These are phyloP conservation scores for Triplophysa tibetana DNA, from an alignment of 2,113 vertebrate species.

Conservation along the genomic window DNA sequence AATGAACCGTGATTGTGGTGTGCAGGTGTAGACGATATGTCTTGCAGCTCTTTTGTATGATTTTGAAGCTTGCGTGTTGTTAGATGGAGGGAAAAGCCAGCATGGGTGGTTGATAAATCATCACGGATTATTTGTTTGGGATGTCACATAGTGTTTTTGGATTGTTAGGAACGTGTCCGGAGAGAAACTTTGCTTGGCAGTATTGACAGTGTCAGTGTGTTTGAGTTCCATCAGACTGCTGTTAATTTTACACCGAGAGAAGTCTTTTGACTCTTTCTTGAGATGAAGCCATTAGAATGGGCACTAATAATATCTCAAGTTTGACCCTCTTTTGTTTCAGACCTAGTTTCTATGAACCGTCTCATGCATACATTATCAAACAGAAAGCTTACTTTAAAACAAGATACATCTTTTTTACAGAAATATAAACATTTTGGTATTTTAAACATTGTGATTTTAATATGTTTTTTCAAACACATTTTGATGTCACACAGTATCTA, in stretches of 20 bases:
- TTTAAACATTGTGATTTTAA: too few species aligned
- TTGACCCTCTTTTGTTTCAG: background rate
- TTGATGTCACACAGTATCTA: too few species aligned
- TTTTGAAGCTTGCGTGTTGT: too few species aligned
- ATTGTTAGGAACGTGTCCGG: background rate
- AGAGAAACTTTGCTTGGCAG: background rate
- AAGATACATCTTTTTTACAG: too few species aligned
- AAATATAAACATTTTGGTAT: too few species aligned
- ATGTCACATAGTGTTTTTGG: background rate
- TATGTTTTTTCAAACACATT: too few species aligned
- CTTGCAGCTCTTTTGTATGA: background rate
- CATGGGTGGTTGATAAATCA: too few species aligned
- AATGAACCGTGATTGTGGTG: background rate
- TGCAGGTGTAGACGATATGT: background rate
- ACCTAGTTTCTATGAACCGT: background rate
- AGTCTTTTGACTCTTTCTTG: background rate
- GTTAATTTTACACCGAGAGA: background rate
- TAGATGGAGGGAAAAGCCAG: too few species aligned
- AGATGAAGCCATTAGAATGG: background rate
- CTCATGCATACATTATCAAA: too few species aligned
- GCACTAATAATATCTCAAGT: conserved; percentile 1
- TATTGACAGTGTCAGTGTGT: background rate
- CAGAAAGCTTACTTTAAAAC: too few species aligned
- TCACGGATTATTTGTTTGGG: background rate
- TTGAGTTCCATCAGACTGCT: background rate